Base-by-base conservation (phyloP, 2,888 invertebrate species). In the Melangyna quadrimaculata region DNA sequence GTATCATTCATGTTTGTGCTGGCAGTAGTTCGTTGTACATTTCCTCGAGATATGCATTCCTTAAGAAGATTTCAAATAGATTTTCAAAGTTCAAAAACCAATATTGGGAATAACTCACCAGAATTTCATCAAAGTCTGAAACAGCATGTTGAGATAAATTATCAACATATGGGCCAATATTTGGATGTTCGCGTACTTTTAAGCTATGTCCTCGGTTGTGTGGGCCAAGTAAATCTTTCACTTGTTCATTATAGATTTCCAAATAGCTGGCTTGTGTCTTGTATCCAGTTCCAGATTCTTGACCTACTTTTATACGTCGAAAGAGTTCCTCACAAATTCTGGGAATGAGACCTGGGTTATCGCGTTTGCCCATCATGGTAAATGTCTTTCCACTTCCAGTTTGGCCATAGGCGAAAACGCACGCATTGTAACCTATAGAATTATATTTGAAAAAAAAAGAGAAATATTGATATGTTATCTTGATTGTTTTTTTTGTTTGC, bases 1-100 rank as follows among this genome's bases (percentile, higher is more conserved):
- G 96, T 96, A 92, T 97, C 97, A 93, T 97, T 97, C 97, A 97
- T 97, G 91, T 97, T 96, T 78, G 97, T 97, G 89, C 96, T 95
- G 55, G 97, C 97, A 3, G 97, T 97, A 24, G 97, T 97, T 88
- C 97, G 94, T 90, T 96, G 95, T 82, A 95, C 93, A 93, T 97
- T 97, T 87, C 97, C 97, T 88, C 95, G 94, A 88, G 94, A 94
- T 94, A 96, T 96, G 90, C 96, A 95, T 90, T 95, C 95, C 96
- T 96, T 91, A 8, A 88, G 88, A 22, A 10, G n/a, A 43, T 63
- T 57, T 32, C 0, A 70, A 19, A 35, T 7, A 24, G 1, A 19
- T 51, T 9, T 17, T 29, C 3, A 51, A 19, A 43, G 10, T 14
- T 12, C 3, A 2, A 57, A 51, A 57, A 7, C 4, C 3, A 10